phyloP scores from a whole-genome alignment of 1,140 invertebrate genomes.

The Stenopsyche tienmushanensis region DNA sequence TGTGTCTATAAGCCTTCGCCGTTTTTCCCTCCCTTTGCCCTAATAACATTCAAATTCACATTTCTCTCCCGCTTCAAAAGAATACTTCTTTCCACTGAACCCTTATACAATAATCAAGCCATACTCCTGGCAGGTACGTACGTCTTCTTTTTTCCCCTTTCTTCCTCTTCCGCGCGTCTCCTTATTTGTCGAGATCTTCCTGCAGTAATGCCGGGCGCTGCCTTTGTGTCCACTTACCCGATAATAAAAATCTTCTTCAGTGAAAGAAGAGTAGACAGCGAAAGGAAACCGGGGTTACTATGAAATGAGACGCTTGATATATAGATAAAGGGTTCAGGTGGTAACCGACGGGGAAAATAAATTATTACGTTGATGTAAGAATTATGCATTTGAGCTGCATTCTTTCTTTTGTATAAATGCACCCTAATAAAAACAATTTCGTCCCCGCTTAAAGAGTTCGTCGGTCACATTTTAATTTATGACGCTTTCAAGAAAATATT shows the following conservation, averaged over 20 bases:
- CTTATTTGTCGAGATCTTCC: constrained; percentile 28
- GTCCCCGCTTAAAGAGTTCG: too few relatives aligned
- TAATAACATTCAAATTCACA: constrained; percentile 37
- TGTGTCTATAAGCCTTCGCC: not conserved
- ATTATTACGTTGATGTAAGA: too few relatives aligned
- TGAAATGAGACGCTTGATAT: not conserved
- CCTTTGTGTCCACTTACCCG: constrained; percentile 39
- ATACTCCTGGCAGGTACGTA: constrained; percentile 17
- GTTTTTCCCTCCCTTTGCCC: not conserved
- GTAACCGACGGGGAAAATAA: too few relatives aligned
- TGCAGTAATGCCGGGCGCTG: constrained; percentile 30
- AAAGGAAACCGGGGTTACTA: constrained; percentile 10
- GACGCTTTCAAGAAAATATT: too few relatives aligned
- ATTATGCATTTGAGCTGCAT: too few relatives aligned
- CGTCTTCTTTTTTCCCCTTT: constrained; percentile 4
- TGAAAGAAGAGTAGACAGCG: constrained; percentile 28
- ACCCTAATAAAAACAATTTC: too few relatives aligned
- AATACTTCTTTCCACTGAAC: constrained; percentile 22
- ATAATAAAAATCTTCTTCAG: constrained; percentile 39
- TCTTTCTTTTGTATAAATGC: too few relatives aligned
- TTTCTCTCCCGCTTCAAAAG: constrained; percentile 31
- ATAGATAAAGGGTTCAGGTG: not conserved
- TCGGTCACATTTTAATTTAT: too few relatives aligned
- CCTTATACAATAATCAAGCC: constrained; percentile 35
- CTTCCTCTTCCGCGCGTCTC: constrained; percentile 21